Percentiles rank a stretch among this genome's conserved stretches.
Evolutionary conservation across 2,797 vertebrate genomes (phyloP).

Genomic region (Sebastes trivittatus): DNA sequence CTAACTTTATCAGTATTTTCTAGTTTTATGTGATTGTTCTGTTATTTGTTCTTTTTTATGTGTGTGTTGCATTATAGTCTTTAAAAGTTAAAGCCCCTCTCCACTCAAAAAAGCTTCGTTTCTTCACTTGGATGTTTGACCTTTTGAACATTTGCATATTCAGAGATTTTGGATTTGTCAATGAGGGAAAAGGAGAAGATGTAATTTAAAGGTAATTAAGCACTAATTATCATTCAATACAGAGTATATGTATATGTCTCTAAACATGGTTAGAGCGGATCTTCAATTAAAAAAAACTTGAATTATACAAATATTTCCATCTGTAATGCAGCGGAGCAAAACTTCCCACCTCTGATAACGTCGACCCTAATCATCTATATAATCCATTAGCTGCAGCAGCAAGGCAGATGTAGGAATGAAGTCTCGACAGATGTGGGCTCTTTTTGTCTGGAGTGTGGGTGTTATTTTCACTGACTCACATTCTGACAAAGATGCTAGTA

Average conservation of each 20-base stretch:
- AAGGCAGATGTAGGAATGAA: slow-evolving; percentile 2
- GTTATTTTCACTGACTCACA: slow-evolving; percentile 39
- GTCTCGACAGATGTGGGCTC: background rate
- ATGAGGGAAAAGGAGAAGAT: background rate
- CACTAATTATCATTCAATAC: background rate
- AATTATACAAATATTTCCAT: background rate
- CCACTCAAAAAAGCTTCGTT: background rate
- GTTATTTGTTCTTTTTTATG: background rate
- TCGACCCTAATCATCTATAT: background rate
- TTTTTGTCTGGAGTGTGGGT: background rate
- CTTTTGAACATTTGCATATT: background rate
- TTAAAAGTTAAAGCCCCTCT: background rate
- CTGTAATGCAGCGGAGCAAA: background rate
- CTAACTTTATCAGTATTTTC: too few species aligned
- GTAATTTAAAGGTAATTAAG: too few species aligned
- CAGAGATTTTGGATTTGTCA: background rate
- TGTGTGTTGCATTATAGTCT: background rate
- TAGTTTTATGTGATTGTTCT: background rate
- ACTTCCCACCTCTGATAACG: background rate
- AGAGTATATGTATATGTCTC: background rate
- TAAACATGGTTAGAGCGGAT: background rate
- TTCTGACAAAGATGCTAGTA: slow-evolving; percentile 10
- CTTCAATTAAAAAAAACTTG: background rate
- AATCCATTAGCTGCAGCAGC: background rate
- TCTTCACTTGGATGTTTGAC: background rate